Conservation (phyloP, 2,797 vertebrate species). For the Takifugu ocellatus region DNA sequence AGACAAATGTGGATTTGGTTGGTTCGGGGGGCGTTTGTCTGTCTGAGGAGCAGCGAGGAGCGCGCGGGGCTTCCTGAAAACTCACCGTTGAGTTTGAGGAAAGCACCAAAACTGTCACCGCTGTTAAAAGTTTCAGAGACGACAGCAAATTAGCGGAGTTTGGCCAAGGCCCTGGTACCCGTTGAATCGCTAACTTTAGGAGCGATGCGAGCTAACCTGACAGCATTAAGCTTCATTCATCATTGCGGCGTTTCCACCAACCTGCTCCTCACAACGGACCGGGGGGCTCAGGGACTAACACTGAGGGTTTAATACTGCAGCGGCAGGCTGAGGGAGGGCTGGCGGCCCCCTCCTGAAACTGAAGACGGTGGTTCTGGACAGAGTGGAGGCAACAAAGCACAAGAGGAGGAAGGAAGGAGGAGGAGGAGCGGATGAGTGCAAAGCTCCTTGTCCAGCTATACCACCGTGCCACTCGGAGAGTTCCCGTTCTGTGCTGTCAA, state of each 20-base stretch:
- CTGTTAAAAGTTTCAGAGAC: neutral
- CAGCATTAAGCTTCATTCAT: neutral
- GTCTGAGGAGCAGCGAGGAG: neutral
- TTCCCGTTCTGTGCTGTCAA: slow-evolving; percentile 84
- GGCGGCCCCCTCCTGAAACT: slow-evolving; percentile 23
- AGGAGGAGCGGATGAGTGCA: slow-evolving; percentile 40
- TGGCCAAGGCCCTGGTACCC: neutral
- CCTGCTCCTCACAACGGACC: neutral
- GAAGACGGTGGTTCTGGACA: neutral
- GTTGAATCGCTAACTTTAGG: no score
- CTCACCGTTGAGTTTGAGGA: neutral
- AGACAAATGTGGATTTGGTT: neutral
- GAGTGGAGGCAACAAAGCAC: neutral
- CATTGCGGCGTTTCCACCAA: neutral
- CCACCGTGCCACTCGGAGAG: slow-evolving; percentile 89
- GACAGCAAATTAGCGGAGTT: neutral
- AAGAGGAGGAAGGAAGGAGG: slow-evolving; percentile 3
- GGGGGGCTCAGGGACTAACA: slow-evolving; percentile 19
- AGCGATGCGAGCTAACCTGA: neutral
- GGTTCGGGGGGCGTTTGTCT: neutral
- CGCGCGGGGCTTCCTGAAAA: no score
- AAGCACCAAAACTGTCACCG: neutral
- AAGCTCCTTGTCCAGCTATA: slow-evolving; percentile 75
- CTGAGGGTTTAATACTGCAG: slow-evolving; percentile 52
- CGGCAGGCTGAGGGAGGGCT: slow-evolving; percentile 16